Evolutionary conservation across 92 coral and sea anemone species (phyloP).

Genomic region (Siderastrea radians): DNA sequence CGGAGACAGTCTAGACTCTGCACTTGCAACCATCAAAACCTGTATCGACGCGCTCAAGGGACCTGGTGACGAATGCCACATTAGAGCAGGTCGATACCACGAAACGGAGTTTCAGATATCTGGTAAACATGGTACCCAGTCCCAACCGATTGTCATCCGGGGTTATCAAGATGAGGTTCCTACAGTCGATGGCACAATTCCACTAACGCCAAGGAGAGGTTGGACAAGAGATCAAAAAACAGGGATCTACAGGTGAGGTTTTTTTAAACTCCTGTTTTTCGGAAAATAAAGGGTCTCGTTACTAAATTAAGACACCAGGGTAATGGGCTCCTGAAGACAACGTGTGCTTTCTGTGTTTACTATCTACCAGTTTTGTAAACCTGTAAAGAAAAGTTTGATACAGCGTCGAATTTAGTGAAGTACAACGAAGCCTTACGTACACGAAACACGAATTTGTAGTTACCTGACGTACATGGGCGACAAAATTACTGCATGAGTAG

Average conservation of each 20-base stretch:
- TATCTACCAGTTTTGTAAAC: too few species aligned
- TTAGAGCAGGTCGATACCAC: conserved; percentile 75
- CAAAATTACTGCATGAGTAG: too few species aligned
- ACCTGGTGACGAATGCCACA: conserved; percentile 79
- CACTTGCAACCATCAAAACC: conserved; percentile 54
- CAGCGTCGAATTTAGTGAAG: too few species aligned
- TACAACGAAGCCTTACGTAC: too few species aligned
- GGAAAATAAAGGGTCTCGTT: too few species aligned
- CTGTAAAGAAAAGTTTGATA: too few species aligned
- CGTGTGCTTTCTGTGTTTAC: too few species aligned
- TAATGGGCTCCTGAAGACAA: too few species aligned
- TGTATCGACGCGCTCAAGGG: conserved; percentile 46
- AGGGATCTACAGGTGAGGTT: conserved; percentile 4
- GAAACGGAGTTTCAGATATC: conserved; percentile 62
- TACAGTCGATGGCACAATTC: conserved; percentile 79
- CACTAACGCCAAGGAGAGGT: conserved; percentile 15
- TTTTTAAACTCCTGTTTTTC: neutral
- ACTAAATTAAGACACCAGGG: too few species aligned
- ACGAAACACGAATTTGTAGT: too few species aligned
- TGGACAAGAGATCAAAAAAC: neutral
- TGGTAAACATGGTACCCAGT: conserved; percentile 65
- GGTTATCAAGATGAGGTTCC: conserved; percentile 79
- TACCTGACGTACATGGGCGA: too few species aligned
- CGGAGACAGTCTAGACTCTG: conserved; percentile 23
- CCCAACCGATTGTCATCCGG: conserved; percentile 70